Percentiles rank a stretch among this genome's conserved stretches.
phyloP scores from a whole-genome alignment of 2,113 vertebrate species.

The Alligator mississippiensis region DNA sequence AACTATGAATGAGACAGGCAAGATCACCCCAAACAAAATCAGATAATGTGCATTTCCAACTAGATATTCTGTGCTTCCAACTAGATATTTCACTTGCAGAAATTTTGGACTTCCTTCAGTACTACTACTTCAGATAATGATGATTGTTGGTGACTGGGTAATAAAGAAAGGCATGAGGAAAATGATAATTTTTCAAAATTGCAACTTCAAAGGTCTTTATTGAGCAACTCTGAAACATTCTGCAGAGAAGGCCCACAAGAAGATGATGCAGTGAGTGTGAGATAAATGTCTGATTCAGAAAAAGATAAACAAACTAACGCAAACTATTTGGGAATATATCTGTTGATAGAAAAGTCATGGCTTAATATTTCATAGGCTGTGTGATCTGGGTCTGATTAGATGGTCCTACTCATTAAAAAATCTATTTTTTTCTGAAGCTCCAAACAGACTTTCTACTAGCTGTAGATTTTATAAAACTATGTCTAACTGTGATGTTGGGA shows the following conservation, averaged over 20 bases:
- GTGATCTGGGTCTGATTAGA: too few species aligned
- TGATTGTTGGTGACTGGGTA: not conserved
- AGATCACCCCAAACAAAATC: not conserved
- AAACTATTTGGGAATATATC: not conserved
- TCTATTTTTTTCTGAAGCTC: not conserved
- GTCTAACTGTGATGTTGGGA: not conserved
- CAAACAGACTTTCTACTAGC: constrained; percentile 19
- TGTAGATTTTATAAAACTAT: constrained; percentile 10
- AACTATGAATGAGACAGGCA: not conserved
- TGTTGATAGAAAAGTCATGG: too few species aligned
- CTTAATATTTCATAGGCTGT: too few species aligned
- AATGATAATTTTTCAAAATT: not conserved
- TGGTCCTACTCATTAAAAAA: too few species aligned
- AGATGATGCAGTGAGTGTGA: not conserved
- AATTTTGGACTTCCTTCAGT: not conserved
- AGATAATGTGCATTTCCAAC: too few species aligned
- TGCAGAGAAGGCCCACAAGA: not conserved
- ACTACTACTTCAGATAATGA: not conserved
- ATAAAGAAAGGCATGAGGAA: not conserved
- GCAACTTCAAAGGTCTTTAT: not conserved
- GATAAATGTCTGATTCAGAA: not conserved
- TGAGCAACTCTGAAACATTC: not conserved
- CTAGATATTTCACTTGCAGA: not conserved
- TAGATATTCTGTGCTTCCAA: too few species aligned
- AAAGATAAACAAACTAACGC: not conserved